A percentile compares a stretch with the other conserved stretches of the same genome.
Evolutionary conservation across 2,888 invertebrate genomes (phyloP).

Genomic region (Masnerella sp.): DNA sequence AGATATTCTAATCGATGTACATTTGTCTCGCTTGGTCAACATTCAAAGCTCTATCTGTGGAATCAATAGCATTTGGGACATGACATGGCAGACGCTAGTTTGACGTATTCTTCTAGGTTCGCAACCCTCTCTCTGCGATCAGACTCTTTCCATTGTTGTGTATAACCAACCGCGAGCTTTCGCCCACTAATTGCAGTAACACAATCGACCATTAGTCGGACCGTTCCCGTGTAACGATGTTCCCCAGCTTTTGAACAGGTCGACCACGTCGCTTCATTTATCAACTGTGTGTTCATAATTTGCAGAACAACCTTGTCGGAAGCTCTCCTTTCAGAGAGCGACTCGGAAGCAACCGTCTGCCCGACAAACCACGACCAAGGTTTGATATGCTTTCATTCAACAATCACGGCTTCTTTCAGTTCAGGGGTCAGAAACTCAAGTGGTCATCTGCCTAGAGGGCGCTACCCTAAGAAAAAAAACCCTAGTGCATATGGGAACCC

Average conservation of each 20-base stretch:
- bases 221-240: no score
- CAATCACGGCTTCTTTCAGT: constrained; percentile 62
- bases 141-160: no score
- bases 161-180: no score
- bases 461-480: no score
- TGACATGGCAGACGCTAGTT: constrained; percentile 49
- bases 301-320: constrained; percentile 81
- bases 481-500: no score
- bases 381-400: constrained; percentile 78
- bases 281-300: constrained; percentile 67
- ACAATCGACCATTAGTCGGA: no score
- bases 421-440: no score
- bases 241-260: neutral
- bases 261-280: constrained; percentile 32
- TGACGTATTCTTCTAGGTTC: constrained; percentile 34
- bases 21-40: constrained; percentile 36
- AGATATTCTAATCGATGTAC: constrained; percentile 29
- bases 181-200: no score
- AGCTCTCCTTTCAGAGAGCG: constrained; percentile 94
- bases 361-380: constrained; percentile 90
- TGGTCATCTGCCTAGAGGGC: no score
- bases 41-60: constrained; percentile 23
- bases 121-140: constrained; percentile 38
- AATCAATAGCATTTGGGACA: constrained; percentile 53
- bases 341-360: constrained; percentile 91